Base-by-base conservation (phyloP, 2,797 vertebrate genomes). In the Coendou prehensilis region DNA sequence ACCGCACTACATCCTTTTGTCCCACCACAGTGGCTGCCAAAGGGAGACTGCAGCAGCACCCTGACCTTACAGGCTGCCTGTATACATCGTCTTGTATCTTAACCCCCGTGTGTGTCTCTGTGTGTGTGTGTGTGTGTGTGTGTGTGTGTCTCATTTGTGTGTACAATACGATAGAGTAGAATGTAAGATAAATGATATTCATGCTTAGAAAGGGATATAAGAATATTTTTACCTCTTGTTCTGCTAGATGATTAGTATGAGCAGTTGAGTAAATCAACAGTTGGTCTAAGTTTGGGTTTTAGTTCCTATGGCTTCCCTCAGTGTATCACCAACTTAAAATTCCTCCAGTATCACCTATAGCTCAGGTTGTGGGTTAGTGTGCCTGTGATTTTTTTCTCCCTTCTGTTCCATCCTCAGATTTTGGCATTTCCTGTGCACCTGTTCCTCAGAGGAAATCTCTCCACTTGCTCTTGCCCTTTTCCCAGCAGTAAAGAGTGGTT, bases 1-100 rank as follows among this genome's bases (percentile, higher is more conserved):
- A 98, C 96, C 99, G 99, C 89, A 99, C 99, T 91, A 99, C 99
- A 67, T 99, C 99, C 98, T 99, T 99, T 98, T 99, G 99, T 57
- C 99, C 99, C 93, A 99, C 99, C 99, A 99, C 99, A 98, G 98
- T 93, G 87, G 50, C 23, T 15, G 79, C 5, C 45, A 57, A 64
- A 59, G 81, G 2, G 14, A 22, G 59, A 26, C 18, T 47, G 59
- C 26, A 47, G 59, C 9, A 71, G 41, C 45, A 33, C 26, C 59
- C 41, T 9, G 28, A 47, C 14, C 20, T 41, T 30, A 30, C 28
- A 33, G 26, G 59, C 41, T 63, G 57, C 26, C 15, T 47, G 28
- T 17, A 22, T 11, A 54, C 8, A 23, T 26, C 9, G 8, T 67
- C 20, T 91, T 59, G 10, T 50, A 80, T 56, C 56, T 73, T 80